phyloP scores from a whole-genome alignment of 2,113 vertebrate species.

The Stigmatopora argus region DNA sequence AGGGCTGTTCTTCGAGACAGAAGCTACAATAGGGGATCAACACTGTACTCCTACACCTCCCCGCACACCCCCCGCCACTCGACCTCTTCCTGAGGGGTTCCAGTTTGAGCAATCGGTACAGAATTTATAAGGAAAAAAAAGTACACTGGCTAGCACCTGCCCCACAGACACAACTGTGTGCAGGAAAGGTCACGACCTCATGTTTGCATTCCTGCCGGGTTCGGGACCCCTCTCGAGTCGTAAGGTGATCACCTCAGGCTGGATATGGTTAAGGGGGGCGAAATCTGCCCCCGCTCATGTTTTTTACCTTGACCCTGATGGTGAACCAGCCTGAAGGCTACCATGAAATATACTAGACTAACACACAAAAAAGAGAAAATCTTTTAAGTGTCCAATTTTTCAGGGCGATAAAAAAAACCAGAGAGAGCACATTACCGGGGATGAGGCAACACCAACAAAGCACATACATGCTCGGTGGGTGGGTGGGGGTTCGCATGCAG shows the following conservation, averaged over 20 bases:
- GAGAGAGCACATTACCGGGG: slow-evolving; percentile 41
- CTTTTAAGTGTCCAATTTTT: neutral
- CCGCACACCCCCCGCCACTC: slow-evolving; percentile 41
- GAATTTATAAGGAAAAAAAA: slow-evolving; percentile 50
- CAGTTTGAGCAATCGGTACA: slow-evolving; percentile 60
- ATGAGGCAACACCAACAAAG: slow-evolving; percentile 28
- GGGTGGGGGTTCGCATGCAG: slow-evolving; percentile 37
- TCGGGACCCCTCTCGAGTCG: slow-evolving; percentile 61
- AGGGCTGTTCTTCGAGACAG: slow-evolving; percentile 15
- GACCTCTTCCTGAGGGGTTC: slow-evolving; percentile 59
- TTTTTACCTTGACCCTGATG: slow-evolving; percentile 60
- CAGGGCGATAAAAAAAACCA: slow-evolving; percentile 1
- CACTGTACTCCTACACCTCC: slow-evolving; percentile 13
- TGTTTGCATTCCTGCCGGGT: slow-evolving; percentile 20
- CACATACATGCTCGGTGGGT: slow-evolving; percentile 38
- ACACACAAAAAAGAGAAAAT: neutral
- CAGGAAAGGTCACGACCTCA: slow-evolving; percentile 14
- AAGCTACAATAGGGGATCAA: slow-evolving; percentile 22
- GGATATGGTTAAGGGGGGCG: slow-evolving; percentile 50
- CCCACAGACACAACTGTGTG: slow-evolving; percentile 71
- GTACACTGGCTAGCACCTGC: slow-evolving; percentile 64
- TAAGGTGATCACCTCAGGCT: slow-evolving; percentile 48
- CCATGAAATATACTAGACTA: neutral
- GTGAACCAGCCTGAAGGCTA: slow-evolving; percentile 64
- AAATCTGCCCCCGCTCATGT: slow-evolving; percentile 61